Evolutionary conservation across 2,113 vertebrate species (phyloP).

Genomic region (Ondatra zibethicus): DNA sequence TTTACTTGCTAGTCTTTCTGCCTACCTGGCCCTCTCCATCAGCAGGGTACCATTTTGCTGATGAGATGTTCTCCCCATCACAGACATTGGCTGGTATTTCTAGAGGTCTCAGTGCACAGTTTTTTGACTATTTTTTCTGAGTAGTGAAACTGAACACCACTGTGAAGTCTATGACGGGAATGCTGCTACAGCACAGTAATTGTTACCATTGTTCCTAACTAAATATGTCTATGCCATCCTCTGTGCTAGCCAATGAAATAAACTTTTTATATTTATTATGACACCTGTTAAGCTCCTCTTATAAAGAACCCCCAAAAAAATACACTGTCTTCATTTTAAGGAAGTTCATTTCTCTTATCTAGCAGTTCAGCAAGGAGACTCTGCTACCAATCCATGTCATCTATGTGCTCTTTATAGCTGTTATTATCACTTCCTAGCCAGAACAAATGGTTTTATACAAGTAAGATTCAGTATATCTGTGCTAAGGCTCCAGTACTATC

Average conservation of each 20-base stretch:
- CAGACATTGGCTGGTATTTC: not conserved
- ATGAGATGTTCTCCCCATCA: not conserved
- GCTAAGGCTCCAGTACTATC: not conserved
- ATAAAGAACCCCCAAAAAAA: not conserved
- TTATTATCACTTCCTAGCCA: not conserved
- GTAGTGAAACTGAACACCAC: not conserved
- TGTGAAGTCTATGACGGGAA: not conserved
- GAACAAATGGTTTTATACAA: not conserved
- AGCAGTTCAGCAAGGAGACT: not conserved
- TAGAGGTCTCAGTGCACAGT: not conserved
- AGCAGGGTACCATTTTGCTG: not conserved
- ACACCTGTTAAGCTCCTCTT: not conserved
- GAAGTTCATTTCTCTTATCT: not conserved
- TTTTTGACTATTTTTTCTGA: not conserved
- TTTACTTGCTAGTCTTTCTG: not conserved
- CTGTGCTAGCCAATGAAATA: not conserved
- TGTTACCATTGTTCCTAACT: not conserved
- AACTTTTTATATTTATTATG: not conserved
- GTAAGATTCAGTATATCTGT: not conserved
- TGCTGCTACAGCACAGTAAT: not conserved
- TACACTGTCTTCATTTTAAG: not conserved
- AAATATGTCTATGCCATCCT: not conserved
- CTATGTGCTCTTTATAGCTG: not conserved
- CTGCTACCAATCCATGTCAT: not conserved
- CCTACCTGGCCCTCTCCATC: no score